phyloP scores from a whole-genome alignment of 2,113 vertebrate genomes.

The Suricata suricatta region DNA sequence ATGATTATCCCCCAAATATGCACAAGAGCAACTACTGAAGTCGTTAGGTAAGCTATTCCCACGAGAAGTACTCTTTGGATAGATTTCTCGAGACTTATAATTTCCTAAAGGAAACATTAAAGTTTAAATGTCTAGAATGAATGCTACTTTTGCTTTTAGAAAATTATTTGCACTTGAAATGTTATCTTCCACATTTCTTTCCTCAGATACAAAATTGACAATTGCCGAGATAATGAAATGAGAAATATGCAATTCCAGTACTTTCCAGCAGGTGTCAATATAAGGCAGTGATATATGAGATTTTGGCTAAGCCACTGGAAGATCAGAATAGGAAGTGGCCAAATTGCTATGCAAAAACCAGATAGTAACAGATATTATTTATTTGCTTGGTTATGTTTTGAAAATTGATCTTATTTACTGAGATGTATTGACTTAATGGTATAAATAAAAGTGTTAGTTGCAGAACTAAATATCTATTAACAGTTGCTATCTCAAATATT shows the following conservation, averaged over 20 bases:
- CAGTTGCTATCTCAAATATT: background rate
- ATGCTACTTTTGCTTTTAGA: background rate
- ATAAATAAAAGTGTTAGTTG: slow-evolving; percentile 6
- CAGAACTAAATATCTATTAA: slow-evolving; percentile 36
- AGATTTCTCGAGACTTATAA: background rate
- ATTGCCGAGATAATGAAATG: background rate
- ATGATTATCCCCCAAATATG: background rate
- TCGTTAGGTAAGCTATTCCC: slow-evolving; percentile 40
- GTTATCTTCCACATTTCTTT: background rate
- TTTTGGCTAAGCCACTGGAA: slow-evolving; percentile 49
- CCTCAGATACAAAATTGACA: slow-evolving; percentile 57
- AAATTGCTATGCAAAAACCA: slow-evolving; percentile 74
- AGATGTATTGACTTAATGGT: background rate
- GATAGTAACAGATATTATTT: slow-evolving; percentile 25
- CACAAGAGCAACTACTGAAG: slow-evolving; percentile 16
- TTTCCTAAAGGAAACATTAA: slow-evolving; percentile 41
- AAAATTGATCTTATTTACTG: slow-evolving; percentile 21
- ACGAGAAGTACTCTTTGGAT: background rate
- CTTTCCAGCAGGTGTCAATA: slow-evolving; percentile 88
- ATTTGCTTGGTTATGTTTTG: slow-evolving; percentile 27
- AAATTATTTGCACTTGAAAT: slow-evolving; percentile 41
- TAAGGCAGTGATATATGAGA: slow-evolving; percentile 85
- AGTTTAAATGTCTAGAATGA: slow-evolving; percentile 20
- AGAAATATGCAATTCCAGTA: slow-evolving; percentile 72
- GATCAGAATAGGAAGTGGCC: slow-evolving; percentile 57